Percentiles rank a stretch among this genome's conserved stretches.
Conservation (phyloP, 1,140 invertebrate species). For the Platyscapa corneri region DNA sequence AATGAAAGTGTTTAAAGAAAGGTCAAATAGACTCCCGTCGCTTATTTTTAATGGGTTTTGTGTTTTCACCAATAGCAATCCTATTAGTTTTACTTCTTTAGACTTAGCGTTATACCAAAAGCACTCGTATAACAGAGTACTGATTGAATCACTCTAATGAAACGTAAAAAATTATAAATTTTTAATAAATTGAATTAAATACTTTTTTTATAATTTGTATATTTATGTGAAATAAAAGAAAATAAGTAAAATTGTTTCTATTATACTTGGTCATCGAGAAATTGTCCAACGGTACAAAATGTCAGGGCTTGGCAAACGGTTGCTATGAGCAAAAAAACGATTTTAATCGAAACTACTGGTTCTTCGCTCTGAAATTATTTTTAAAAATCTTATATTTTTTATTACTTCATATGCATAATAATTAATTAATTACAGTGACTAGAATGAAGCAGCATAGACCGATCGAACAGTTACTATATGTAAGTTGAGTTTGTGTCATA, state of each 20-base stretch:
- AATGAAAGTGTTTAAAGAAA: neutral
- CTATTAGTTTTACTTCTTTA: neutral
- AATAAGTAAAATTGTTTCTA: neutral
- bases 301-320: neutral
- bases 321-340: neutral
- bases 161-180: neutral
- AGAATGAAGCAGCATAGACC: neutral
- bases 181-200: neutral
- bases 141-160: neutral
- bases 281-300: neutral
- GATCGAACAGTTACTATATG: neutral
- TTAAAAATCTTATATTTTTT: neutral
- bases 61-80: neutral
- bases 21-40: neutral
- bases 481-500: neutral
- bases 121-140: neutral
- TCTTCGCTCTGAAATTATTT: neutral
- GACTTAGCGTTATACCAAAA: neutral
- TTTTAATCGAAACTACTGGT: neutral
- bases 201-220: neutral
- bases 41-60: conserved; percentile 7
- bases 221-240: neutral
- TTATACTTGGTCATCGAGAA: neutral
- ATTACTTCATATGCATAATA: neutral
- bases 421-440: neutral